Conservation (phyloP, 2,797 vertebrate species). For the Clangula hyemalis region DNA sequence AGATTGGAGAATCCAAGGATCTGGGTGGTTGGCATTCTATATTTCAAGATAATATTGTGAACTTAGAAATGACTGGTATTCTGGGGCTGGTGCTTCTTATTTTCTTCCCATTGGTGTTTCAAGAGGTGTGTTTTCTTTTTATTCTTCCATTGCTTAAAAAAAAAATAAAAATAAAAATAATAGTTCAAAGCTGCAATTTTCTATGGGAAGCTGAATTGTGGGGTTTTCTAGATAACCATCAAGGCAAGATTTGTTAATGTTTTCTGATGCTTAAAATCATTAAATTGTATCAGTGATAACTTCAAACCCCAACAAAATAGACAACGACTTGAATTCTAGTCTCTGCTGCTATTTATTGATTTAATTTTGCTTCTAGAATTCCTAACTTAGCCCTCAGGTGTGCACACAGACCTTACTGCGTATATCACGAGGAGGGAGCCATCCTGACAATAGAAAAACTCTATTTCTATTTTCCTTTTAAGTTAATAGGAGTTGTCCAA, state of each 20-base stretch:
- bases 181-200: neutral
- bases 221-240: neutral
- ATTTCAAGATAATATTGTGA: neutral
- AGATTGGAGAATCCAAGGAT: neutral
- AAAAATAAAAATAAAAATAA: neutral
- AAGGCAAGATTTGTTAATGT: neutral
- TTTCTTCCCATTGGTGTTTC: neutral
- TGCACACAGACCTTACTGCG: neutral
- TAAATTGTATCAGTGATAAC: neutral
- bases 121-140: neutral
- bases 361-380: neutral
- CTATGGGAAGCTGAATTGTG: neutral
- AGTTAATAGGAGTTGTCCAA: neutral
- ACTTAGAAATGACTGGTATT: neutral
- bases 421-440: neutral
- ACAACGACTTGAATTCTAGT: neutral
- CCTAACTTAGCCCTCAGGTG: neutral
- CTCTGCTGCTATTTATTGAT: neutral
- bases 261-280: neutral
- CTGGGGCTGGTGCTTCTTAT: neutral
- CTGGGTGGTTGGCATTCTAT: neutral
- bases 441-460: neutral
- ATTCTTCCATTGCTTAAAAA: neutral
- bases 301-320: neutral
- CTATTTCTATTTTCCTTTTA: neutral